Evolutionary conservation across 2,113 vertebrate genomes (phyloP).

Genomic region (Syrrhaptes paradoxus): DNA sequence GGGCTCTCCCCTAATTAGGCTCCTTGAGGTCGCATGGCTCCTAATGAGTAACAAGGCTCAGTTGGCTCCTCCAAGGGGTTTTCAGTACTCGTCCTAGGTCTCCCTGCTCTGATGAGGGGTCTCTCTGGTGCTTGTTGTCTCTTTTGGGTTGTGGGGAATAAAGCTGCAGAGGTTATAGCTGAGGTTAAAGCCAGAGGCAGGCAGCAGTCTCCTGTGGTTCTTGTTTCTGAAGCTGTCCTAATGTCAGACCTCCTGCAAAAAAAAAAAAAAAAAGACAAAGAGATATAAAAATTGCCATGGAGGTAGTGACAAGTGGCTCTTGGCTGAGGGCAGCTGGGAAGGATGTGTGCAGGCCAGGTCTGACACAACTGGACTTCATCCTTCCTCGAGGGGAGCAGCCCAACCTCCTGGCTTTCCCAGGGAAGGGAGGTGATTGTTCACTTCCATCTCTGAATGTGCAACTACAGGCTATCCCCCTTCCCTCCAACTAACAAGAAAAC

Average conservation of each 20-base stretch:
- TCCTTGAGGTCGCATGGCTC: not conserved
- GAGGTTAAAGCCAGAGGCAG: not conserved
- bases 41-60: not conserved
- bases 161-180: not conserved
- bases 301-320: not conserved
- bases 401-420: not conserved
- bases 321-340: not conserved
- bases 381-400: not conserved
- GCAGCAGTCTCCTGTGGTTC: not conserved
- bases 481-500: not conserved
- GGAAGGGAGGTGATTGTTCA: not conserved
- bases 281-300: not conserved
- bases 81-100: not conserved
- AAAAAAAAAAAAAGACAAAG: no score
- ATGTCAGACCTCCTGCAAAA: not conserved
- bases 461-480: fast-evolving
- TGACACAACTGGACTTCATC: not conserved
- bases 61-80: not conserved
- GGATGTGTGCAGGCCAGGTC: not conserved
- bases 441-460: not conserved
- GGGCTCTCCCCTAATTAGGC: no score
- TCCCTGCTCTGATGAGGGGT: not conserved
- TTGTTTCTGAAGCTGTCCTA: not conserved
- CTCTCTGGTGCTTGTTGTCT: not conserved
- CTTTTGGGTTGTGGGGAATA: not conserved